Base-by-base conservation (phyloP, 2,888 invertebrate genomes). In the Polymixis flavicincta region DNA sequence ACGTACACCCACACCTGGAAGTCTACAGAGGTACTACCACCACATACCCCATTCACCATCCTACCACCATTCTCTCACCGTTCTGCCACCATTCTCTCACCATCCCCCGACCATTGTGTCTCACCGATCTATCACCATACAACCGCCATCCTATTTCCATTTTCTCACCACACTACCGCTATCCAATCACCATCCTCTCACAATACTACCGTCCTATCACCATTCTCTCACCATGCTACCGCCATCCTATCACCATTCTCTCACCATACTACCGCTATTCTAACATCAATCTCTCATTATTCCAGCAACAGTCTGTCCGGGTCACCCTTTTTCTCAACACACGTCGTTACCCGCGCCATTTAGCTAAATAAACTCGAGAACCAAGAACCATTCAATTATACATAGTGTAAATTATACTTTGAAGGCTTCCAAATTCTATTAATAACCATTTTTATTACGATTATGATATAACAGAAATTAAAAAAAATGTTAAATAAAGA, bases 21-120 rank as follows among this genome's bases (percentile, higher is more conserved):
- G 65, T 78, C 65, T 70, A 82, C 67, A 52, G 83, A 83, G 54
- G 55, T 76, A 66, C 85, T 69, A 69, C 25, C 85, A 85, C 82
- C 77, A 71, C 59, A n/a, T 7, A 73, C 59, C 70, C 57, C 37
- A 32, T 13, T 54, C 76, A 65, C 71, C 61, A 45, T 11, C 22
- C 52, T 45, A 57, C 59, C 63, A 80, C 77, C 68, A 42, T 25
- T 7, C 45, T 25, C n/a, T 32, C 48, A 71, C 63, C 63, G 19
- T 14, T 1, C 45, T 52, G 11, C 3, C 67, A 57, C 67, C 57
- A 60, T 22, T 0, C 65, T 54, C 4, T 17, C 70, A 69, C 60
- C 60, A 45, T 9, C 0, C 68, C 32, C 28, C 3, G 6, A 37
- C 37, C 37, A 37, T 37, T 37, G 5, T 37, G 5, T 37, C 5